Evolutionary conservation across 2,888 invertebrate species (phyloP).

Genomic region (Trichogramma evanescens): DNA sequence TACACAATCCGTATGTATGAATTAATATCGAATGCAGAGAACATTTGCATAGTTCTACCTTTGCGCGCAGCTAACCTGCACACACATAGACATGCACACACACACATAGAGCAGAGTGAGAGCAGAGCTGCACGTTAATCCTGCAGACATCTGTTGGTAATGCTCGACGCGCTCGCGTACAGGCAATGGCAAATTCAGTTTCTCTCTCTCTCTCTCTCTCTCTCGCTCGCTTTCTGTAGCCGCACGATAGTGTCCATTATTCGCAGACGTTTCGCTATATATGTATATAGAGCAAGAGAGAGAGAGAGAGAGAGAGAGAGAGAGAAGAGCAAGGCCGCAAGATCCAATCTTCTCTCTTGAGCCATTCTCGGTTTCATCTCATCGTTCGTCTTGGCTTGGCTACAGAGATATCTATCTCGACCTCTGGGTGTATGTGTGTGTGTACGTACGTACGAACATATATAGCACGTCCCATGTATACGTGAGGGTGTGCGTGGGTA

Average conservation of each 20-base stretch:
- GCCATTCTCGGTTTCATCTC: not conserved
- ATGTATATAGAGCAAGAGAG: not conserved
- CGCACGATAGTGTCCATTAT: slow-evolving; percentile 17
- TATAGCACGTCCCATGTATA: too few relatives aligned
- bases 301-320: slow-evolving; percentile 1
- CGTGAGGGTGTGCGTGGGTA: too few relatives aligned
- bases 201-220: not conserved
- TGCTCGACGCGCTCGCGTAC: slow-evolving; percentile 10
- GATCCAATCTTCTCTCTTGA: slow-evolving; percentile 5
- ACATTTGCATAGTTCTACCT: too few relatives aligned
- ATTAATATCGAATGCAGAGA: too few relatives aligned
- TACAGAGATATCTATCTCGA: not conserved
- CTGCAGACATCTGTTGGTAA: slow-evolving; percentile 19
- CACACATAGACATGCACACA: too few relatives aligned
- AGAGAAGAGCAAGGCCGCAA: not conserved
- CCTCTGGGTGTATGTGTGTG: not conserved
- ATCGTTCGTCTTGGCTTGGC: not conserved
- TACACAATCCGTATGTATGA: too few relatives aligned
- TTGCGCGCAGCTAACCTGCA: too few relatives aligned
- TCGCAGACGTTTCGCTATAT: slow-evolving; percentile 8
- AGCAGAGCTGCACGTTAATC: too few relatives aligned
- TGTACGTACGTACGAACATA: too few relatives aligned
- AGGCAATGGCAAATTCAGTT: too few relatives aligned
- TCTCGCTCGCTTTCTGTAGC: not conserved
- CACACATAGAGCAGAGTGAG: too few relatives aligned